A percentile compares a stretch with the other conserved stretches of the same genome.
These are phyloP conservation scores for Halictus rubicundus DNA, from an alignment of 1,140 invertebrate genomes.

Conservation along the genomic window DNA sequence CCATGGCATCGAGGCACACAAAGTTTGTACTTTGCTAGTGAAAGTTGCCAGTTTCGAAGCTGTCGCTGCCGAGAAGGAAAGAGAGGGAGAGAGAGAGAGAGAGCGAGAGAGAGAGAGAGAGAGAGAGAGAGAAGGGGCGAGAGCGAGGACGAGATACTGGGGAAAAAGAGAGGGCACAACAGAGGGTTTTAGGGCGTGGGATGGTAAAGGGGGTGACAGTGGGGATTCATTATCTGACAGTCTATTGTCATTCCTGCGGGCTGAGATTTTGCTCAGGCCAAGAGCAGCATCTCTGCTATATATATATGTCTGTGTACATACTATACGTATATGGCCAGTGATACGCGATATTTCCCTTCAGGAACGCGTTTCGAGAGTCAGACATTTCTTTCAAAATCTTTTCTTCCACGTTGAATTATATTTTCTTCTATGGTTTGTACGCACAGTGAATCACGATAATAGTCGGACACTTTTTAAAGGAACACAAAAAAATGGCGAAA, in stretches of 20 bases:
- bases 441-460: no score
- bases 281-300: slow-evolving; percentile 54
- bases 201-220: slow-evolving; percentile 66
- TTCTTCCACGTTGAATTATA: background rate
- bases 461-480: no score
- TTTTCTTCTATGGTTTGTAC: no score
- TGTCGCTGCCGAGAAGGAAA: slow-evolving; percentile 47
- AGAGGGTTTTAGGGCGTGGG: slow-evolving; percentile 69
- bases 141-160: background rate
- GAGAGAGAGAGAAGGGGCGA: slow-evolving; percentile 32
- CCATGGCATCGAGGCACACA: background rate
- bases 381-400: slow-evolving; percentile 34
- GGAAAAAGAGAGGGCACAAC: slow-evolving; percentile 48
- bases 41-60: slow-evolving; percentile 61
- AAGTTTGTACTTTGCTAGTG: slow-evolving; percentile 47
- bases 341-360: slow-evolving; percentile 56
- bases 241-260: slow-evolving; percentile 75
- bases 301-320: slow-evolving; percentile 37
- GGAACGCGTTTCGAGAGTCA: slow-evolving; percentile 59
- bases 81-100: background rate
- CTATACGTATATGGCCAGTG: slow-evolving; percentile 19
- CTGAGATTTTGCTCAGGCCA: slow-evolving; percentile 71
- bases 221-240: slow-evolving; percentile 77
- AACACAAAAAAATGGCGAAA: no score
- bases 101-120: background rate